Conservation (phyloP, 2,113 vertebrate species). For the Jaculus jaculus region DNA sequence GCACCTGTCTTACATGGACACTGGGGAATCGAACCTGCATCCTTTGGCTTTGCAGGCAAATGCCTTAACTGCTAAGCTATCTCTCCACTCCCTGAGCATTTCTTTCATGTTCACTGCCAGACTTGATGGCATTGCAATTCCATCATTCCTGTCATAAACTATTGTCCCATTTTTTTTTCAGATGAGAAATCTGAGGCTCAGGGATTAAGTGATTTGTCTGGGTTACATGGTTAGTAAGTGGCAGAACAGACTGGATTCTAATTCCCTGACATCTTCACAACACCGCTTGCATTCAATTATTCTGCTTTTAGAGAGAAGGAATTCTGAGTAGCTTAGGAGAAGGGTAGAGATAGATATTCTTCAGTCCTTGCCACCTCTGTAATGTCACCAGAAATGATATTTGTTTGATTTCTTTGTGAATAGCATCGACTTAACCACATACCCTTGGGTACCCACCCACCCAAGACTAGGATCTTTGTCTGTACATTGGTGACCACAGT, state of each 20-base stretch:
- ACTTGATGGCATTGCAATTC: not conserved
- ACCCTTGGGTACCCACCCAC: not conserved
- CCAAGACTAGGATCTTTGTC: not conserved
- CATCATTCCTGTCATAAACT: not conserved
- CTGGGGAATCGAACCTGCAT: no score
- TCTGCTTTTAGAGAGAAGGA: not conserved
- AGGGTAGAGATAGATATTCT: not conserved
- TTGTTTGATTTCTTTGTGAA: not conserved
- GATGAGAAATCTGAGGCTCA: not conserved
- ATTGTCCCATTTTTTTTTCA: not conserved
- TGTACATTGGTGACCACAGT: not conserved
- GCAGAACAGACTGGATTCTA: not conserved
- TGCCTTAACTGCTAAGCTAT: no score
- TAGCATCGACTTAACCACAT: not conserved
- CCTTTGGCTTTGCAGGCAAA: no score
- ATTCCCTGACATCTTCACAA: not conserved
- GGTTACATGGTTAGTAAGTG: not conserved
- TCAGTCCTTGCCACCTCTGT: not conserved
- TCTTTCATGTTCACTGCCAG: not conserved
- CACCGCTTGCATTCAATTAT: not conserved
- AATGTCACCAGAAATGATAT: not conserved
- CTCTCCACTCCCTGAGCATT: not conserved
- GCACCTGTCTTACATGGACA: no score
- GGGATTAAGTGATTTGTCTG: not conserved
- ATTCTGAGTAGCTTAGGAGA: not conserved